A percentile compares a stretch with the other conserved stretches of the same genome.
Conservation (phyloP, 2,888 invertebrate species). For the Leptinotarsa rubiginosa region DNA sequence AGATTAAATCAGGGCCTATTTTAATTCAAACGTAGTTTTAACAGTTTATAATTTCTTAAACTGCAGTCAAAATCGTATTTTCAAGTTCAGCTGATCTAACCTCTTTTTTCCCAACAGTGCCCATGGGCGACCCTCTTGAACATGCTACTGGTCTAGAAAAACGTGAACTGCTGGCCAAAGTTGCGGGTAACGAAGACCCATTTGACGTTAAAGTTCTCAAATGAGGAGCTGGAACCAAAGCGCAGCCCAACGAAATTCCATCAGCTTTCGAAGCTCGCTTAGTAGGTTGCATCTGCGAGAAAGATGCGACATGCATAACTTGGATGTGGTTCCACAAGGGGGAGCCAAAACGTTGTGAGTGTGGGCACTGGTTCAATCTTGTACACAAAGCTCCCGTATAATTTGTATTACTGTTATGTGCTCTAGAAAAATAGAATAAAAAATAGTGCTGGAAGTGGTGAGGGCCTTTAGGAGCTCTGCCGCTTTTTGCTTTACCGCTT, state of each 20-base stretch:
- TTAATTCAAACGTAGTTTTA: not conserved
- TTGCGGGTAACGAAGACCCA: slow-evolving; percentile 89
- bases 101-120: slow-evolving; percentile 65
- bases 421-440: slow-evolving; percentile 44
- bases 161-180: slow-evolving; percentile 86
- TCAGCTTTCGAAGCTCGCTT: slow-evolving; percentile 91
- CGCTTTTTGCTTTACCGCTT: no score
- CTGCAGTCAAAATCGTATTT: not conserved
- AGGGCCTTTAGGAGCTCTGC: no score
- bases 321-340: slow-evolving; percentile 97
- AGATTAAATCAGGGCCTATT: not conserved
- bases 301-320: slow-evolving; percentile 88
- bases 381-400: slow-evolving; percentile 81
- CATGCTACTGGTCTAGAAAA: slow-evolving; percentile 95
- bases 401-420: slow-evolving; percentile 53
- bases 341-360: slow-evolving; percentile 90
- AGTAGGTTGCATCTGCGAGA: slow-evolving; percentile 96
- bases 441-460: no score
- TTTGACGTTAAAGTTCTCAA: slow-evolving; percentile 87
- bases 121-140: slow-evolving; percentile 89
- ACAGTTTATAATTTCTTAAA: not conserved
- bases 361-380: slow-evolving; percentile 97
- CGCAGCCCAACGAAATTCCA: slow-evolving; percentile 88
- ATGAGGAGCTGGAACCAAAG: slow-evolving; percentile 84
- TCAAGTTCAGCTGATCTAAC: slow-evolving; percentile 5